Evolutionary conservation across 2,888 invertebrate species (phyloP).

Genomic region (Pheosia tremula): DNA sequence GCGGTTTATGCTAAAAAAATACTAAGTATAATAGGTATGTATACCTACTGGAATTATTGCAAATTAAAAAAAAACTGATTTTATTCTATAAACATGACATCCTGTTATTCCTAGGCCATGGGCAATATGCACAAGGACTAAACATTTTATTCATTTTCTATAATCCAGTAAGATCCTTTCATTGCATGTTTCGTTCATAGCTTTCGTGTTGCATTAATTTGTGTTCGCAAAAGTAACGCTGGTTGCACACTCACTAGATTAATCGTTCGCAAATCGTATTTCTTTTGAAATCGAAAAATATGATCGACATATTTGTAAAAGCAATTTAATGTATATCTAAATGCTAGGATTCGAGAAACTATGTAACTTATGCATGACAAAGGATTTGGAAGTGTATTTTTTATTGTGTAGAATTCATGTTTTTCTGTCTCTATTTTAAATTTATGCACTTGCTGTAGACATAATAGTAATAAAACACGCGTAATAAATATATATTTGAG

Average conservation of each 20-base stretch:
- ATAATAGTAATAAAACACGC: slow-evolving; percentile 40
- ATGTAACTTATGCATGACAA: not conserved
- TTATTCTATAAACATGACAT: not conserved
- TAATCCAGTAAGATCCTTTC: not conserved
- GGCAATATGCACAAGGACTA: not conserved
- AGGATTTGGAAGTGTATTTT: not conserved
- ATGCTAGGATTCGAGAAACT: not conserved
- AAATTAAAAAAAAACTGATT: not conserved
- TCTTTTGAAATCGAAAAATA: too few relatives aligned
- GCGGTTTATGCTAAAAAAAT: too few relatives aligned
- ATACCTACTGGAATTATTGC: too few relatives aligned
- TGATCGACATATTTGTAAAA: too few relatives aligned
- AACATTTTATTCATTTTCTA: not conserved
- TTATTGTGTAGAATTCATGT: slow-evolving; percentile 47
- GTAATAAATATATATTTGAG: slow-evolving; percentile 12
- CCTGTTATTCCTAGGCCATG: not conserved
- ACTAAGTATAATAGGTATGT: too few relatives aligned
- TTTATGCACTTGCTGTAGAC: slow-evolving; percentile 30
- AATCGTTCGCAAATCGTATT: not conserved
- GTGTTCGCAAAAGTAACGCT: not conserved
- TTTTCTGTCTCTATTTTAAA: slow-evolving; percentile 53
- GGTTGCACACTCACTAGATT: not conserved
- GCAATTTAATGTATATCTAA: too few relatives aligned
- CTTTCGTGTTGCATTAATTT: not conserved
- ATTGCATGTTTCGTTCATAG: not conserved